phyloP scores from a whole-genome alignment of 2,888 invertebrate species.

The Rhamphomyia laevipes region DNA sequence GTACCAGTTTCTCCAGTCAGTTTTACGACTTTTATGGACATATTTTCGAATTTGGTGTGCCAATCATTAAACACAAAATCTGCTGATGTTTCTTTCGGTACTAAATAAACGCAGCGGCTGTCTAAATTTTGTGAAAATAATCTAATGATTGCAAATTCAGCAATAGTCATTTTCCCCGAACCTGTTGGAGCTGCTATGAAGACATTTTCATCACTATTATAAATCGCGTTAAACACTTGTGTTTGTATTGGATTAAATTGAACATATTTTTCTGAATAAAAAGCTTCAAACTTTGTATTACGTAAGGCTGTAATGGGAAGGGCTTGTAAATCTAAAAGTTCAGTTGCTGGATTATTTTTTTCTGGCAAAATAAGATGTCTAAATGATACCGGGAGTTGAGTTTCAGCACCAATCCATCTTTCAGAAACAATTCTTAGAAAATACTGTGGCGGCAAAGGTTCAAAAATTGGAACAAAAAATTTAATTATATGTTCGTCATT shows the following conservation, averaged over 20 bases:
- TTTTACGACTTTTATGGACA: conserved; percentile 75
- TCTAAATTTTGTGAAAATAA: conserved; percentile 61
- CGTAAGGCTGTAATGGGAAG: conserved; percentile 86
- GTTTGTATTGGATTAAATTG: conserved; percentile 99
- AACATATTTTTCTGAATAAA: conserved; percentile 76
- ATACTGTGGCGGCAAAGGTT: conserved; percentile 96
- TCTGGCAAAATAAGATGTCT: conserved; percentile 94
- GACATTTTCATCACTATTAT: conserved; percentile 96
- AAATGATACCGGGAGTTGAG: conserved; percentile 93
- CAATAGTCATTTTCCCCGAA: conserved; percentile 87
- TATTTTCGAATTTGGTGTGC: conserved; percentile 72
- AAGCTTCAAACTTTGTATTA: conserved; percentile 70
- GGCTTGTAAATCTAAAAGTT: conserved; percentile 91
- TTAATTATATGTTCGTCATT: conserved; percentile 92
- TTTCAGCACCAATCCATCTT: conserved; percentile 90
- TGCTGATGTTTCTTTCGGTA: conserved; percentile 84
- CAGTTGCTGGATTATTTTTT: conserved; percentile 96
- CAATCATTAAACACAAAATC: conserved; percentile 85
- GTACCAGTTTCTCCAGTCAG: conserved; percentile 96
- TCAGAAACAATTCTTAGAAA: conserved; percentile 85
- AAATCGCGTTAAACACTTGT: conserved; percentile 96
- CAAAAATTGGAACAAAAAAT: conserved; percentile 97
- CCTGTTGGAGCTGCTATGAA: conserved; percentile 91
- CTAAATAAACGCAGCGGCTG: conserved; percentile 86
- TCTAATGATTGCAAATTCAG: conserved; percentile 89